Evolutionary conservation across 2,797 vertebrate genomes (phyloP), one percentile per base, ranked within the genome.

Genomic region (Selene dorsalis): DNA sequence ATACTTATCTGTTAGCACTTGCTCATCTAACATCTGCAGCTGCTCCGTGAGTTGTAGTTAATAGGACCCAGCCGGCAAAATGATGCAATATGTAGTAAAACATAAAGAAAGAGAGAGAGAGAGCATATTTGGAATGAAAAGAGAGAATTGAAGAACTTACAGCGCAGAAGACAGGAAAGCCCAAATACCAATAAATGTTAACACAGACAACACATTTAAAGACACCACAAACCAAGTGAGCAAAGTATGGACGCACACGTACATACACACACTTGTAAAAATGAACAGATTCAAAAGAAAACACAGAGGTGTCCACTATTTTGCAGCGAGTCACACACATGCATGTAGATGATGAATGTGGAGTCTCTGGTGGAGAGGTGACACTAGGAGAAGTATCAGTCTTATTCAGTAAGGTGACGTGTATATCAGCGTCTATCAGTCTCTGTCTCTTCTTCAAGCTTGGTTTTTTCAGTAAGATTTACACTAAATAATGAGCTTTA

Each of bases 61-160:
- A 61, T 59, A 50, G 45, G 11, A 55, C 58, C 60, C 52, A 65
- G n/a, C 28, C 67, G 83, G 57, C 52, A 56, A 67, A 62, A 32
- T 74, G 20, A 83, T 45, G 68, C 43, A 81, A 77, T 47, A 22
- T 84, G 17, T 35, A 8, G 61, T 53, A 60, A 82, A 75, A 86
- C 48, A 28, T 43, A 30, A 68, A 52, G 50, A 32, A 63, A 64
- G 41, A 57, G 28, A 48, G 73, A 14, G 39, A 64, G 48, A 64
- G 4, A 55, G 66, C 30, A 30, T 48, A 38, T 61, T 70, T 69
- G 22, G 3, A 43, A 47, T 35, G 50, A 65, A 67, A 14, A 1
- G 38, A 47, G 10, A 67, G 57, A 39, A 76, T 3, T 13, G 41
- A 60, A 16, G 45, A 78, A 22, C 8, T 12, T 12, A 39, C 11